A percentile compares a stretch with the other conserved stretches of the same genome.
phyloP scores from a whole-genome alignment of 2,113 vertebrate genomes.

The Tenebrosternarchus preto region DNA sequence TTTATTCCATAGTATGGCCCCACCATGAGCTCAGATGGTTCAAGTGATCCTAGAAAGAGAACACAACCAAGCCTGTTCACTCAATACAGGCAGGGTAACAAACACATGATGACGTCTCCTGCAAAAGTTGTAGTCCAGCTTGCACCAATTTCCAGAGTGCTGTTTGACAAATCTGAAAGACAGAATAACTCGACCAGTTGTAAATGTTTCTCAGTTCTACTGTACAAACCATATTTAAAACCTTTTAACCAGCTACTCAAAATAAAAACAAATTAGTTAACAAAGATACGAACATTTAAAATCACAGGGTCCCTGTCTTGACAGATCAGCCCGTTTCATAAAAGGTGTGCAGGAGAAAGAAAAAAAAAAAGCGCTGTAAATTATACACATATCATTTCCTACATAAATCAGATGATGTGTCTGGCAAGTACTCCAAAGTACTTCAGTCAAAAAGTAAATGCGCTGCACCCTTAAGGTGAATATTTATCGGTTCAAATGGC shows the following conservation, averaged over 20 bases:
- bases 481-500: neutral
- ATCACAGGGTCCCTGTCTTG: too few relatives aligned
- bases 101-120: neutral
- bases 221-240: too few relatives aligned
- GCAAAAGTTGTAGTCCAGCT: neutral
- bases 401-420: slow-evolving; percentile 5
- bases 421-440: neutral
- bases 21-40: too few relatives aligned
- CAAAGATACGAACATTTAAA: neutral
- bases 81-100: too few relatives aligned
- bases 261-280: neutral
- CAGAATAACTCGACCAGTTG: too few relatives aligned
- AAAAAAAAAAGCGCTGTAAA: neutral
- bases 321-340: neutral
- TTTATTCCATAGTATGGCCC: too few relatives aligned
- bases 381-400: neutral
- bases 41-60: too few relatives aligned
- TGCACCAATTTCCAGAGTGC: neutral
- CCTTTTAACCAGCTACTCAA: too few relatives aligned
- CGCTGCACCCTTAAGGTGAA: neutral
- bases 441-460: neutral
- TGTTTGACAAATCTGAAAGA: too few relatives aligned
- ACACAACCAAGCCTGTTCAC: too few relatives aligned
- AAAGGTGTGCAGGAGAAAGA: neutral
- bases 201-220: too few relatives aligned